Base-by-base conservation (phyloP, 2,113 vertebrate species). In the Ameiurus melas region DNA sequence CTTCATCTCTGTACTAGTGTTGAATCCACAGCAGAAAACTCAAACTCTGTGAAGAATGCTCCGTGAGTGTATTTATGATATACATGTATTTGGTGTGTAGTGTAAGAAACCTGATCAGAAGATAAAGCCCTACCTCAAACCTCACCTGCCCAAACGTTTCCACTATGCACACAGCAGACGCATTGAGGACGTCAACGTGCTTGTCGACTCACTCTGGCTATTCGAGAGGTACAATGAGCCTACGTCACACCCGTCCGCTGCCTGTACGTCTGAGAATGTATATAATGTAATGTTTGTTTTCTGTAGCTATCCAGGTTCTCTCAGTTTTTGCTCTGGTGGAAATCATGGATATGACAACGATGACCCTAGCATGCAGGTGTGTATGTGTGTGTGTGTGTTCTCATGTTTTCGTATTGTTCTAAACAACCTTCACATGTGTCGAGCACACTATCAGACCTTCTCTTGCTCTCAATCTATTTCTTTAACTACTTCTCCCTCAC, bases 261-360 rank as follows among this genome's bases (percentile, higher is more conserved):
- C 17, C 4, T 51, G 57, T 19, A 25, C 53, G 9, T 55, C 9
- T 22, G 4, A 57, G 25, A 43, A 51, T 53, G 0, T 14, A 43
- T 30, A n/a, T 14, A 39, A 58, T 73, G 39, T 81, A 20, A 58
- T 13, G 4, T 22, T 19, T 58, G 36, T 71, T 14, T 87, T 14
- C 25, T 60, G 5, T 87, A 96, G 96, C 17, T 66, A 2, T 73
- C 91, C 91, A 0, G 92, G 93, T 1, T 94, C 95, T 8, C 84
- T 94, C 19, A 89, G 43, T 0, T 95, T 94, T 90, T 96, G 96
- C 55, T 85, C 92, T 0, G 95, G 95, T 2, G 95, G 95, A 0
- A 66, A 85, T 55, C 96, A 96, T 4, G 95, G 96, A 83, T 96
- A 95, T 3, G 96, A 96, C 88, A 96, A 96, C 20, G 95, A 96